Evolutionary conservation across 2,113 vertebrate species (phyloP).

Genomic region (Delphinus delphis): DNA sequence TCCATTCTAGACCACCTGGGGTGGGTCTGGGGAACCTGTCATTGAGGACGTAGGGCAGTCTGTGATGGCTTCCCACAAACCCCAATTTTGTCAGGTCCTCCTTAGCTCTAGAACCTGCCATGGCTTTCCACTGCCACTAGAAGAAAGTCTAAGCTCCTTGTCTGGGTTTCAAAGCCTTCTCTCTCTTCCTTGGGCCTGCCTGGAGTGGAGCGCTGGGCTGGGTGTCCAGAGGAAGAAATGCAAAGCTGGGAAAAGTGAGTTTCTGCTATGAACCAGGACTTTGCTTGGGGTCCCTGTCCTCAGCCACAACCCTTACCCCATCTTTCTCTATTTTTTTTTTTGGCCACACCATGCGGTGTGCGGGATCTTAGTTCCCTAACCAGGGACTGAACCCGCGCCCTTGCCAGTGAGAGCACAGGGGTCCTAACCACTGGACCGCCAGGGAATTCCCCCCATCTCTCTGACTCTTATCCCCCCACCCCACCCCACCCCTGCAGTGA

Average conservation of each 20-base stretch:
- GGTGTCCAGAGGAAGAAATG: not conserved
- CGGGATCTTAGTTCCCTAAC: not conserved
- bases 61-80: not conserved
- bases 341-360: not conserved
- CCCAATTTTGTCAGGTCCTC: not conserved
- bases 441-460: not conserved
- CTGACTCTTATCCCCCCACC: not conserved
- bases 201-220: not conserved
- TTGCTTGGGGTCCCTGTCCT: not conserved
- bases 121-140: not conserved
- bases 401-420: not conserved
- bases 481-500: too few relatives aligned
- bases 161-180: not conserved
- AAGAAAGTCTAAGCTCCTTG: not conserved
- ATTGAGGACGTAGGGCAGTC: fast-evolving
- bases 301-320: not conserved
- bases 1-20: not conserved
- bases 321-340: not conserved
- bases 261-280: not conserved
- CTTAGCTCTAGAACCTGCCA: not conserved
- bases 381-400: fast-evolving
- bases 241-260: not conserved
- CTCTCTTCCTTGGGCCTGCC: not conserved
- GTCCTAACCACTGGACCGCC: not conserved
- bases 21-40: not conserved